These are phyloP conservation scores for Actinemys pallida DNA, from an alignment of 2,113 vertebrate genomes.

Conservation along the genomic window DNA sequence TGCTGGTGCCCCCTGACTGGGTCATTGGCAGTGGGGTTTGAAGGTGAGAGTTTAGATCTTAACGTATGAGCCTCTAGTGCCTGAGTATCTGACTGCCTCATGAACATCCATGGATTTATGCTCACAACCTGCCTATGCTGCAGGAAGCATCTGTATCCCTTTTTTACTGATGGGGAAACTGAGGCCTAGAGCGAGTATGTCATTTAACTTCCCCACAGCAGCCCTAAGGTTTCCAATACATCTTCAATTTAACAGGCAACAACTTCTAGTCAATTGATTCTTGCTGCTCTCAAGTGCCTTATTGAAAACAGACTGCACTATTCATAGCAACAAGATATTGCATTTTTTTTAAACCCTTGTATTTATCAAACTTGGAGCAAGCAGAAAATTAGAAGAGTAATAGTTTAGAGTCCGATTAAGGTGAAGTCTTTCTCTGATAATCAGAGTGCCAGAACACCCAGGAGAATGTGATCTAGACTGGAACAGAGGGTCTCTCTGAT, in stretches of 20 bases:
- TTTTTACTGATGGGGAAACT: not conserved
- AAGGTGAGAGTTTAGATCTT: not conserved
- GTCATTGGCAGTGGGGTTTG: not conserved
- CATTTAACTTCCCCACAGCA: not conserved
- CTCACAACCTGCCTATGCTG: not conserved
- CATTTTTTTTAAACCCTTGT: not conserved
- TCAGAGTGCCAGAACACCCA: not conserved
- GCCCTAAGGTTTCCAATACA: not conserved
- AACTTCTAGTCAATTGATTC: not conserved
- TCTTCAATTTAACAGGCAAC: not conserved
- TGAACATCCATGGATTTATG: conserved; percentile 1
- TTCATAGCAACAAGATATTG: not conserved
- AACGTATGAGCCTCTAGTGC: not conserved
- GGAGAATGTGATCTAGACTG: not conserved
- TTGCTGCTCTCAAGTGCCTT: not conserved
- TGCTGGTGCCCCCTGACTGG: not conserved
- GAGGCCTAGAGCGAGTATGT: not conserved
- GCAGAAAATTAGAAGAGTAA: conserved; percentile 2
- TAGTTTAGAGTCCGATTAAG: conserved; percentile 7
- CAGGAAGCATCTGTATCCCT: not conserved
- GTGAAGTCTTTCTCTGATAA: not conserved
- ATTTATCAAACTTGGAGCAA: not conserved
- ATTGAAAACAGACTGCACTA: not conserved
- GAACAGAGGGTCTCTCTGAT: not conserved
- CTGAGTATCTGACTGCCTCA: conserved; percentile 11